Evolutionary conservation across 2,113 vertebrate species (phyloP), one percentile per base, ranked within the genome.

Genomic region (Cryptomyrus ogoouensis): DNA sequence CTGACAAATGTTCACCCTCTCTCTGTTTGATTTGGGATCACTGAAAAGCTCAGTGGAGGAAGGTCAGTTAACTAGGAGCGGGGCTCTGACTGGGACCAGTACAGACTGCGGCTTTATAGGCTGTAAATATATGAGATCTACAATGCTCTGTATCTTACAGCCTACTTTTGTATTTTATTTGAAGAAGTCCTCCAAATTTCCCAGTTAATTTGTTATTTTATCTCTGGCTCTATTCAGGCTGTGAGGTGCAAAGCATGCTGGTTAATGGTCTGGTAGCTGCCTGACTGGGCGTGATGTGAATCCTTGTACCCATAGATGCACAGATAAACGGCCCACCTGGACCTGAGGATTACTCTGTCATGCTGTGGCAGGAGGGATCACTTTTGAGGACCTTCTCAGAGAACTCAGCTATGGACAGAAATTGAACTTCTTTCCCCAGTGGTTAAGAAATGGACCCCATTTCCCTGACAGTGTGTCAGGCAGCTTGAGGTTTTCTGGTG

Each of bases 241-340:
- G 39, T 90, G 46, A 47, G 70, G 35, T 74, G 46, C 85, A 90
- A 80, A n/a, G 84, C 85, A 42, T 50, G 31, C 27, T 62, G 53
- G 13, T 17, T 50, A 83, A 17, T 50, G 39, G 42, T 5, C 62
- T 56, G 27, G 53, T 52, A n/a, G 6, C 83, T 87, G 44, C 27
- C 83, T 56, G n/a, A 15, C 39, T 39, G 10, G 19, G 21, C 2
- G 39, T 10, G 39, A 35, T 27, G 35, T 87, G 13, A 91, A 90
- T 93, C 90, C 95, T 92, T 94, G 94, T 93, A 89, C 86, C 87
- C 87, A 46, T 95, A 96, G 95, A 96, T 96, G 90, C 93, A 90
- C 91, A 95, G 95, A 92, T 96, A 95, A 93, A 90, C 90, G 90
- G 90, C 89, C 91, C 91, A 91, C 93, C 91, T 89, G 70, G 91